Evolutionary conservation across 2,797 vertebrate species (phyloP), one percentile per base, ranked within the genome.

Genomic region (Phrynocephalus vlangalii): DNA sequence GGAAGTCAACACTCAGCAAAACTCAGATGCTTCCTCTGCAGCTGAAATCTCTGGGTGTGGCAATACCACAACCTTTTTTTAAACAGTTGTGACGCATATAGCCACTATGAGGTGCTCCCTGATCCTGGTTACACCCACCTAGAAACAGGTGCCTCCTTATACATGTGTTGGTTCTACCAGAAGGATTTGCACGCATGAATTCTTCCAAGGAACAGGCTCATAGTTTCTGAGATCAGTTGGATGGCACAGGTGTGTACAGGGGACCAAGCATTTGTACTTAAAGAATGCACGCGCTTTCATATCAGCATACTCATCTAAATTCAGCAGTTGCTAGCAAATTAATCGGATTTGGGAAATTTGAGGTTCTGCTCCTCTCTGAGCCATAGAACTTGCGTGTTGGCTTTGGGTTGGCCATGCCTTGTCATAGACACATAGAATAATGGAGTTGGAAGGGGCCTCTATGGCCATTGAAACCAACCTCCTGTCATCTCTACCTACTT

Each of bases 1-100:
- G 96, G 96, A 97, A 96, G 95, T 88, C 84, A 90, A 90, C 92
- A 79, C 79, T 76, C 0, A 0, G 89, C 90, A 91, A 76, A 94
- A 67, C 87, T 89, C 88, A 88, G 84, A 89, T 3, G 85, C 90
- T 97, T 97, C 96, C 96, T 95, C 92, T 94, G 95, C 89, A 92
- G 85, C 92, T 10, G 89, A 94, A 96, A 92, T 91, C 79, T 0
- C 0, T 71, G 76, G 82, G 80, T 77, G 86, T 81, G 24, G 84
- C 44, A 81, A 50, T 6, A 67, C 82, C 82, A 73, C 52, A 88
- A 84, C 66, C 48, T 1, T 10, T 52, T 63, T 56, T 83, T 72
- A 44, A 38, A 75, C 20, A 20, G 28, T 28, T 33, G 24, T 72
- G 22, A 60, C 18, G 18, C 60, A 75, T 75, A 44, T 73, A 10